Evolutionary conservation across 2,113 vertebrate genomes (phyloP), one percentile per base, ranked within the genome.

Genomic region (Heterochromis multidens): DNA sequence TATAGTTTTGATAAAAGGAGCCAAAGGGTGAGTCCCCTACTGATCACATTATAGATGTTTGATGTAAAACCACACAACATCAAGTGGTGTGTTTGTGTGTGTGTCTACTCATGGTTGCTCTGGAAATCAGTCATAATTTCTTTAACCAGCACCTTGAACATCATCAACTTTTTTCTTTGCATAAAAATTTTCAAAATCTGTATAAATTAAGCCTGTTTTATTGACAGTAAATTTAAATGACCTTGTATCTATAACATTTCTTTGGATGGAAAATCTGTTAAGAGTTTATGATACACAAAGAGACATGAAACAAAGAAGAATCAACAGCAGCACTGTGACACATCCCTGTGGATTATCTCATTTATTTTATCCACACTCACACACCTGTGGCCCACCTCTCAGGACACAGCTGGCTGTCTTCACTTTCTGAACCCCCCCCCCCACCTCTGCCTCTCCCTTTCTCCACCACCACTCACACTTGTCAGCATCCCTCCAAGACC

Each of bases 341-440:
- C 43, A 6, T 67, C 29, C 78, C 60, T 27, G 46, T 43, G 72
- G 61, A 70, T 61, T 13, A 70, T n/a, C 16, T 83, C 49, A 67
- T 77, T 80, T 83, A 27, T 59, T 67, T 40, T 29, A 16, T 5
- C 2, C 72, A 63, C 35, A 81, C 46, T 78, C 19, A 54, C 85
- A 84, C 81, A 89, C 63, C 81, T 84, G 81, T 78, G 70, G 67
- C 80, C 56, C 27, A 12, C 37, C 77, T 37, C 65, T 2, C 6
- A 81, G 81, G 81, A 84, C 87, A 82, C 81, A 90, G 61, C 61
- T 81, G 81, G 80, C 40, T 83, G 62, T 65, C 79, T 67, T 76
- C 61, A 79, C 81, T 65, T 65, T 1, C n/a, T 80, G n/a, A 43
- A 5, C n/a, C 35, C 49, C 52, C 23, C 29, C 3, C 10, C 3